phyloP scores from a whole-genome alignment of 2,888 invertebrate genomes.

The Lasioglossum vierecki region DNA sequence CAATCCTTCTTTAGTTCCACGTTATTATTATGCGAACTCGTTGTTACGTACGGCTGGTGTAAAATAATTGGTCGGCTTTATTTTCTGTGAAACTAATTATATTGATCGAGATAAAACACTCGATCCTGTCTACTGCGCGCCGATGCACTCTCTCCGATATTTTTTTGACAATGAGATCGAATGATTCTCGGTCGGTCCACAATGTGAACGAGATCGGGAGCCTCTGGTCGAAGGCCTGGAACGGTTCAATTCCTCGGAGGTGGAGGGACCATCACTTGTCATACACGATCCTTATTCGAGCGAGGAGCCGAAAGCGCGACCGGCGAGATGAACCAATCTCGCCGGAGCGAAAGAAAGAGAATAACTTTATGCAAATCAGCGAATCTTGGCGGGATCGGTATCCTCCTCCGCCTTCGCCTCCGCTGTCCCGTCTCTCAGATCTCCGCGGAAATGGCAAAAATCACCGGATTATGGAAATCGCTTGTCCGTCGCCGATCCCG shows the following conservation, averaged over 20 bases:
- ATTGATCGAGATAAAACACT: too few species aligned
- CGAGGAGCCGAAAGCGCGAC: neutral
- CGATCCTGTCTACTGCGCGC: too few species aligned
- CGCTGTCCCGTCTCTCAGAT: neutral
- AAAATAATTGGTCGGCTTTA: too few species aligned
- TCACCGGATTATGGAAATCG: slow-evolving; percentile 52
- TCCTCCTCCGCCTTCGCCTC: neutral
- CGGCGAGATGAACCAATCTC: slow-evolving; percentile 45
- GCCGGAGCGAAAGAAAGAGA: slow-evolving; percentile 28
- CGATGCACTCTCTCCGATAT: neutral
- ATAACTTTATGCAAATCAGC: slow-evolving; percentile 53
- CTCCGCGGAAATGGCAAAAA: slow-evolving; percentile 42
- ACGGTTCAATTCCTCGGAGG: slow-evolving; percentile 8
- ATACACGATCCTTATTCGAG: neutral
- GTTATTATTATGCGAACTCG: neutral
- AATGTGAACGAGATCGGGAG: neutral
- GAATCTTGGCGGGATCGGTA: slow-evolving; percentile 32
- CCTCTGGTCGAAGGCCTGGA: neutral
- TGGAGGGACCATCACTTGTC: neutral
- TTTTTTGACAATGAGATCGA: neutral
- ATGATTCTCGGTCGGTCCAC: neutral
- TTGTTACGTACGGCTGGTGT: neutral
- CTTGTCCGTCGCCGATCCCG: slow-evolving; percentile 6
- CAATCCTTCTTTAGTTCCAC: neutral
- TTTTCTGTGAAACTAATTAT: too few species aligned